Evolutionary conservation across 2,797 vertebrate species (phyloP), one percentile per base, ranked within the genome.

Genomic region (Sebastes jordani): DNA sequence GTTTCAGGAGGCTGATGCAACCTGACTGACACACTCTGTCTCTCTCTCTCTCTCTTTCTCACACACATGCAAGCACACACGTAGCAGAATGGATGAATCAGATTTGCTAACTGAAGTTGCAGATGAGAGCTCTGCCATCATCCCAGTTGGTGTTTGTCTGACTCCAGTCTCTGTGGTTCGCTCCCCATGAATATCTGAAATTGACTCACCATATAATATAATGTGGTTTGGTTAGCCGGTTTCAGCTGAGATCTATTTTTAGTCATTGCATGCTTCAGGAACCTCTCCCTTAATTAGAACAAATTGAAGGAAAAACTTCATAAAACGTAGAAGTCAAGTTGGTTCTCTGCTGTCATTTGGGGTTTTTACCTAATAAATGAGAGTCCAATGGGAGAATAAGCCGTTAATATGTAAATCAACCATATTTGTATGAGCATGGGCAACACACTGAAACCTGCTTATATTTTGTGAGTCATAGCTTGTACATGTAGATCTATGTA

Each of bases 1-100:
- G 78, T 81, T 88, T 85, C 67, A 69, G 76, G 72, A 79, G 70
- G 81, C 87, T 88, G 88, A 92, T 84, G 88, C 82, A 92, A 89
- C 79, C 83, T 77, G 71, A 79, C 70, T 85, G 84, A 88, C 86
- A 90, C 86, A 29, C 63, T 66, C 18, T 63, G 13, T 71, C 55
- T 73, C 61, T 67, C 54, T 42, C n/a, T 8, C 27, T 32, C 29
- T 27, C 46, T 46, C 61, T 42, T 11, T 42, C 38, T 42, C 38
- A 30, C 32, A 56, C 80, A 76, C 32, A 46, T 66, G 36, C 16
- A 60, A 58, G 54, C 63, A 34, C 74, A 62, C 32, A 68, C 52
- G 30, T 67, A 71, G 16, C 60, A 71, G 29, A 85, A 73, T 61
- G 75, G 32, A 88, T 88, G 78, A 92, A 79, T 90, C 82, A 85